A percentile compares a stretch with the other conserved stretches of the same genome.
These are phyloP conservation scores for Spondyliosoma cantharus DNA, from an alignment of 2,797 vertebrate genomes.

Conservation along the genomic window DNA sequence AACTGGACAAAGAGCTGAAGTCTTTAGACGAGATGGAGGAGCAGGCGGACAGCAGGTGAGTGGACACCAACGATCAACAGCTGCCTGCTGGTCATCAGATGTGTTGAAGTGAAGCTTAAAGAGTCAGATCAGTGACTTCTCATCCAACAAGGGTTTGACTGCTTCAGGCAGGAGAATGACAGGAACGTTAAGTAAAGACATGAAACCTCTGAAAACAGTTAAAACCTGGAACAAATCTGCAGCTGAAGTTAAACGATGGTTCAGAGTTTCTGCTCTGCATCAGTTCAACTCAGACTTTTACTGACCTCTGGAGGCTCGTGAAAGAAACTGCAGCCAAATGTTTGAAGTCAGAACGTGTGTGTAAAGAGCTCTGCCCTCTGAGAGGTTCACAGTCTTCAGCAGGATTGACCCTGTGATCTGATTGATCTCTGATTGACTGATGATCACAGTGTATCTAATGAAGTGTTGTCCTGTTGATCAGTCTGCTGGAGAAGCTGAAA, in stretches of 20 bases:
- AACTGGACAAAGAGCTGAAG: conserved; percentile 87
- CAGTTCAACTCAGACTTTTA: neutral
- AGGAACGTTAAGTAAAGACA: neutral
- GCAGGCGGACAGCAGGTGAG: conserved; percentile 89
- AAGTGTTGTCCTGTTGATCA: conserved; percentile 59
- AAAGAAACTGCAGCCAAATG: neutral
- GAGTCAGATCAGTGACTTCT: too few relatives aligned
- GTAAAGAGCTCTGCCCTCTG: too few relatives aligned
- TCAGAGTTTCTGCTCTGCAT: neutral
- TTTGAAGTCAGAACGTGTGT: too few relatives aligned
- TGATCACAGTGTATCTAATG: neutral
- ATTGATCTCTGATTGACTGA: neutral
- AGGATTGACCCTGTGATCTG: too few relatives aligned
- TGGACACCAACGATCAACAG: neutral
- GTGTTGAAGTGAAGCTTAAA: too few relatives aligned
- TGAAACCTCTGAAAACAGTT: neutral
- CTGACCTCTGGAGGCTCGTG: neutral
- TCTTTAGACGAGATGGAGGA: conserved; percentile 88
- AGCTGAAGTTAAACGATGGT: neutral
- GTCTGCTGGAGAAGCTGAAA: conserved; percentile 90
- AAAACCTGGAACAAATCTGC: neutral
- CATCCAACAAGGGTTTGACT: too few relatives aligned
- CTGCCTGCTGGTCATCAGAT: neutral
- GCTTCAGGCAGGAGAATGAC: neutral
- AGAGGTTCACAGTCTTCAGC: too few relatives aligned